phyloP scores from a whole-genome alignment of 2,888 invertebrate species.

The Hypomecis atomaria region DNA sequence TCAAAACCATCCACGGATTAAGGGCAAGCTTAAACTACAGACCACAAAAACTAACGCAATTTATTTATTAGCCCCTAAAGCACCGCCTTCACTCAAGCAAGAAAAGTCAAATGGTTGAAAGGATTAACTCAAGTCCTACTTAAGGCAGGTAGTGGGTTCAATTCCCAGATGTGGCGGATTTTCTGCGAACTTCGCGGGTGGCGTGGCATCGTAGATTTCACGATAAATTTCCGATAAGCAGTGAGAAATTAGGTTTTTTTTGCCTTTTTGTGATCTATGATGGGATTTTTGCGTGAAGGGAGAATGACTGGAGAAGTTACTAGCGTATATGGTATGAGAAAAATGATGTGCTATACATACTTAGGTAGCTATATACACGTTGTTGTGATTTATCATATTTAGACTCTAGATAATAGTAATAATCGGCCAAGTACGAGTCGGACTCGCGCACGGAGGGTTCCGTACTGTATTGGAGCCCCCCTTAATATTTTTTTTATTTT shows the following conservation, averaged over 20 bases:
- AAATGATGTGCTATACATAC: too few species aligned
- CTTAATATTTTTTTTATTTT: too few species aligned
- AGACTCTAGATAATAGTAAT: too few species aligned
- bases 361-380: too few species aligned
- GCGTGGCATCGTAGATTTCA: slow-evolving; percentile 59
- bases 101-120: slow-evolving; percentile 45
- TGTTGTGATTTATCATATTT: too few species aligned
- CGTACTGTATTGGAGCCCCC: too few species aligned
- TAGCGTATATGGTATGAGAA: too few species aligned
- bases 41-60: slow-evolving; percentile 33
- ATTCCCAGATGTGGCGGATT: slow-evolving; percentile 44
- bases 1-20: slow-evolving; percentile 14
- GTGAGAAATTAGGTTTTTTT: slow-evolving; percentile 47
- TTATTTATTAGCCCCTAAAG: slow-evolving; percentile 34
- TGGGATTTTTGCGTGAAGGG: too few species aligned
- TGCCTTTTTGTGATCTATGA: slow-evolving; percentile 20
- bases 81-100: slow-evolving; percentile 35
- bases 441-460: too few species aligned
- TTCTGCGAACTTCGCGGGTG: slow-evolving; percentile 63
- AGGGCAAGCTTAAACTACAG: neutral
- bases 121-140: slow-evolving; percentile 42
- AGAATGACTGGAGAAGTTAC: too few species aligned
- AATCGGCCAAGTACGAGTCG: too few species aligned
- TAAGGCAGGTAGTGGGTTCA: slow-evolving; percentile 55
- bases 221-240: slow-evolving; percentile 53